Percentiles rank a stretch among this genome's conserved stretches.
phyloP scores from a whole-genome alignment of 2,113 vertebrate species.

The Tonatia bakeri region DNA sequence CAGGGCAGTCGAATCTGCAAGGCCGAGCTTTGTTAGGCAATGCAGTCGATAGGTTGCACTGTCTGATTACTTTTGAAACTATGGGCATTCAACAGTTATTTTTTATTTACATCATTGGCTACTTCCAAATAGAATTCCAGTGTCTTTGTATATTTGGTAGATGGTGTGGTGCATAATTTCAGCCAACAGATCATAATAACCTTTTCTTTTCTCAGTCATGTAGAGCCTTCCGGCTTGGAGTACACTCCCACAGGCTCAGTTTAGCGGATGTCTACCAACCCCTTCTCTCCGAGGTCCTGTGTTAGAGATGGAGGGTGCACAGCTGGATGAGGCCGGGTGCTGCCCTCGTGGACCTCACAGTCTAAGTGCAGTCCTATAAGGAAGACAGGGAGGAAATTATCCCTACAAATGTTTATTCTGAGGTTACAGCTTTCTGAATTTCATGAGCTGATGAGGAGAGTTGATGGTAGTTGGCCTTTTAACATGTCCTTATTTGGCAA shows the following conservation, averaged over 20 bases:
- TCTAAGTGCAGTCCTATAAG: background rate
- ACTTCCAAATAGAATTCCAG: conserved; percentile 31
- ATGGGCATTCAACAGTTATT: background rate
- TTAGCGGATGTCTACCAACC: background rate
- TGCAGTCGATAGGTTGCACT: background rate
- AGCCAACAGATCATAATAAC: background rate
- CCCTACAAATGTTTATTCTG: background rate
- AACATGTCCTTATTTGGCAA: conserved; percentile 64
- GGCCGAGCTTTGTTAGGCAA: background rate
- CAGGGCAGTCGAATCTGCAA: background rate
- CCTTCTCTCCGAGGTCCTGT: background rate
- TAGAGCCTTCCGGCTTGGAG: background rate
- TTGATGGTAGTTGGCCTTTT: conserved; percentile 3
- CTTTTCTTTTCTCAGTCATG: background rate
- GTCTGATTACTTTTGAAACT: conserved; percentile 40
- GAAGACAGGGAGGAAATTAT: background rate
- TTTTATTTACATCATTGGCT: background rate
- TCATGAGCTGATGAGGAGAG: conserved; percentile 13
- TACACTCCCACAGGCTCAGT: rapidly evolving
- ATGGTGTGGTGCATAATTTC: background rate
- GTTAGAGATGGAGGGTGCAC: background rate
- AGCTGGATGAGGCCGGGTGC: background rate
- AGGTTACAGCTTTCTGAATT: conserved; percentile 18
- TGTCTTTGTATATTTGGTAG: background rate
- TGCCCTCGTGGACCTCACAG: background rate